Percentiles rank a stretch among this genome's conserved stretches.
Evolutionary conservation across 2,797 vertebrate genomes (phyloP).

Genomic region (Luscinia megarhynchos): DNA sequence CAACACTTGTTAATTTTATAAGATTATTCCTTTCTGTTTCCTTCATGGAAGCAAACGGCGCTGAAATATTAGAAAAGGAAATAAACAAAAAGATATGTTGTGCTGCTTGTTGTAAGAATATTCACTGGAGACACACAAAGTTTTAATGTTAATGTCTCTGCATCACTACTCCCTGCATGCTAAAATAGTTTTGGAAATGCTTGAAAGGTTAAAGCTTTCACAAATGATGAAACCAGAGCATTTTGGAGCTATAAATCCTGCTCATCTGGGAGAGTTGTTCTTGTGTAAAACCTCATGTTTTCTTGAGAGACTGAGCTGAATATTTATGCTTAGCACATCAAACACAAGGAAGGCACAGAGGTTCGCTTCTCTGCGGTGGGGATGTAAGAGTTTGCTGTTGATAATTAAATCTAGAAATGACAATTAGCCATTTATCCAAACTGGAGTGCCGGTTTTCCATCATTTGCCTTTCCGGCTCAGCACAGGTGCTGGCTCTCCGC

Average conservation of each 20-base stretch:
- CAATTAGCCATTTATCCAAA: conserved; percentile 6
- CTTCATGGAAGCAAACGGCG: not conserved
- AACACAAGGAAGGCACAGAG: conserved; percentile 20
- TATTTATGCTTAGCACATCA: conserved; percentile 60
- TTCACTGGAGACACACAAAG: conserved; percentile 51
- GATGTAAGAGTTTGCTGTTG: conserved; percentile 34
- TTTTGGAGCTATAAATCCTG: conserved; percentile 65
- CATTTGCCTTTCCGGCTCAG: not conserved
- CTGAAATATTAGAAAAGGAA: conserved; percentile 28
- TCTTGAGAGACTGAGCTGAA: conserved; percentile 56
- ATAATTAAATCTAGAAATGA: conserved; percentile 27
- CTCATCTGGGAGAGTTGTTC: conserved; percentile 57
- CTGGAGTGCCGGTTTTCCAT: not conserved
- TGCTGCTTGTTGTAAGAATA: conserved; percentile 23
- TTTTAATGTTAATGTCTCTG: conserved; percentile 65
- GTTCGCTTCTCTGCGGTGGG: not conserved
- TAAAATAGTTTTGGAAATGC: conserved; percentile 57
- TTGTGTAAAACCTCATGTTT: conserved; percentile 68
- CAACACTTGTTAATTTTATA: conserved; percentile 18
- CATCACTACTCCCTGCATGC: conserved; percentile 50
- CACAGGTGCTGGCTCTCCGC: not conserved
- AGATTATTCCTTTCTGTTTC: not conserved
- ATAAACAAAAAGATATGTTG: not conserved
- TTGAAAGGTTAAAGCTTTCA: conserved; percentile 68
- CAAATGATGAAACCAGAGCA: conserved; percentile 58